Conservation (phyloP, 2,888 invertebrate species). For the Meiosimyza decipiens region DNA sequence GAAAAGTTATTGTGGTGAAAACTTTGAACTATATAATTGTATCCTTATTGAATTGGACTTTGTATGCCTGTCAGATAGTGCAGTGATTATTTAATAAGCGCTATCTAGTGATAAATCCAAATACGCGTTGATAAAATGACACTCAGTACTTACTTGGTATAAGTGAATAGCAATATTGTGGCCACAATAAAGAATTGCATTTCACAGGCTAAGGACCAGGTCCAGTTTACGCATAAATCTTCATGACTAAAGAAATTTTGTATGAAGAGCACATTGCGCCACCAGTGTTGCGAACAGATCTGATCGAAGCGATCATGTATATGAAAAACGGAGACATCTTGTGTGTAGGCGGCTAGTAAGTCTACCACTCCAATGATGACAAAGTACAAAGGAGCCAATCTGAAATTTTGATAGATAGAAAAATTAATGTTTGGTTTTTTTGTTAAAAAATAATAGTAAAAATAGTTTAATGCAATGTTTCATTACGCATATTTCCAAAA, state of each 20-base stretch:
- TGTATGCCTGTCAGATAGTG: not conserved
- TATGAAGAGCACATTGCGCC: slow-evolving; percentile 66
- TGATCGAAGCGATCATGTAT: slow-evolving; percentile 65
- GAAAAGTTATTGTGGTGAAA: not conserved
- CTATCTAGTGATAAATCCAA: no score
- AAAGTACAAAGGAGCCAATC: slow-evolving; percentile 63
- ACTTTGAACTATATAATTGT: not conserved
- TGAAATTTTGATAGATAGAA: slow-evolving; percentile 38
- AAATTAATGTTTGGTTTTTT: slow-evolving; percentile 1
- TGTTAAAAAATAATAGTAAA: not conserved
- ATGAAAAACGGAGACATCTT: slow-evolving; percentile 65
- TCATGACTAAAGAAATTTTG: slow-evolving; percentile 64
- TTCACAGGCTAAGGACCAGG: slow-evolving; percentile 67
- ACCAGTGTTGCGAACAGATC: slow-evolving; percentile 64
- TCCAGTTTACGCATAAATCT: slow-evolving; percentile 67
- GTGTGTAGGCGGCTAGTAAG: slow-evolving; percentile 61
- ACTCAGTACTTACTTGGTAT: slow-evolving; percentile 59
- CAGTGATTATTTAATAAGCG: not conserved
- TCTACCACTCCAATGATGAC: slow-evolving; percentile 62
- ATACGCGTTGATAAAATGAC: no score
- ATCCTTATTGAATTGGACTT: not conserved
- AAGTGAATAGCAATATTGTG: slow-evolving; percentile 59
- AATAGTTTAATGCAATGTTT: not conserved
- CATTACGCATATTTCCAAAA: not conserved
- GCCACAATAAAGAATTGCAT: slow-evolving; percentile 66